These are phyloP conservation scores for Pitangus sulphuratus DNA, from an alignment of 2,797 vertebrate species.

Conservation along the genomic window DNA sequence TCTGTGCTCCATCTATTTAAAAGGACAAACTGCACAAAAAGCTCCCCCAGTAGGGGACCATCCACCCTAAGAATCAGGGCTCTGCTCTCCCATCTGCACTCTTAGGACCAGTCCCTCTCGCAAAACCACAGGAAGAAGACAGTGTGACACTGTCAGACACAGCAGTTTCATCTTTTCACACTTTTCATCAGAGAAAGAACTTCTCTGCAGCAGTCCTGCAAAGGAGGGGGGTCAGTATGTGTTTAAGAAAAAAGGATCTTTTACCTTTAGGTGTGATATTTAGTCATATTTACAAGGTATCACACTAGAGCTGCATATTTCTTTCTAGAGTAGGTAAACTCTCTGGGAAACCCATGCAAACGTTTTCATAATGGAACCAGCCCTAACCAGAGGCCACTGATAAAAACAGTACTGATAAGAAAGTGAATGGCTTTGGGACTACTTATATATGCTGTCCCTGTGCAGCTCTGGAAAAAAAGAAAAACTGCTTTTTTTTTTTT, in stretches of 20 bases:
- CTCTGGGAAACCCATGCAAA: neutral
- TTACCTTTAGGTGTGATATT: neutral
- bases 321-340: neutral
- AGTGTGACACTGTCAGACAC: neutral
- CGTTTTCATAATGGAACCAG: neutral
- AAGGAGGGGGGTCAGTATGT: accelerated
- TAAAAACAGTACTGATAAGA: neutral
- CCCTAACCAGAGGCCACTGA: neutral
- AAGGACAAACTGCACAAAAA: neutral
- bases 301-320: neutral
- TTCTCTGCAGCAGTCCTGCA: neutral
- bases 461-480: neutral
- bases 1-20: neutral
- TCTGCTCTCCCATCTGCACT: neutral
- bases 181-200: neutral
- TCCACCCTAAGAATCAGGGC: neutral
- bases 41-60: too few species aligned
- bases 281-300: neutral
- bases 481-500: too few species aligned
- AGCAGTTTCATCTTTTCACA: neutral
- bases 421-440: neutral
- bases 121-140: neutral
- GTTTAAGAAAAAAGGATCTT: neutral
- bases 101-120: neutral
- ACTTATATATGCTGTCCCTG: neutral